These are phyloP conservation scores for Zaprionus bogoriensis DNA, from an alignment of 2,888 invertebrate species.

Conservation along the genomic window DNA sequence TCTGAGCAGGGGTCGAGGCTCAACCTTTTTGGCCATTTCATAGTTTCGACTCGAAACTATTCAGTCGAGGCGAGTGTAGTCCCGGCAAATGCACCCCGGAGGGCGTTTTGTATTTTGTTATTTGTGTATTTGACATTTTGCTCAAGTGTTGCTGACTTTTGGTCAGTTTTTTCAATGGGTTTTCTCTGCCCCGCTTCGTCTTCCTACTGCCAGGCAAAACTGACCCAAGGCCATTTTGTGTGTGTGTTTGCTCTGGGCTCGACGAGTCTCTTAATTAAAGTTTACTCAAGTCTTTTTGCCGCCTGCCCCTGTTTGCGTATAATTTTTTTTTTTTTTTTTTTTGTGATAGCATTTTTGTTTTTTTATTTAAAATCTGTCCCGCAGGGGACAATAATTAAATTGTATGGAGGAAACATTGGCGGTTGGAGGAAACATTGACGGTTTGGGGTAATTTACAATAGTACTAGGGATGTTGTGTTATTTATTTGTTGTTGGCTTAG, in stretches of 20 bases:
- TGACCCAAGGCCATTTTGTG: constrained; percentile 55
- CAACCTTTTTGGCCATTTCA: constrained; percentile 65
- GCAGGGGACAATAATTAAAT: too few species aligned
- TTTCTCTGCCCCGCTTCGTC: not conserved
- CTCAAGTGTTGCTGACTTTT: constrained; percentile 79
- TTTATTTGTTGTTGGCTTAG: too few species aligned
- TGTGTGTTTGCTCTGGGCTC: constrained; percentile 18
- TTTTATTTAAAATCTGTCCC: too few species aligned
- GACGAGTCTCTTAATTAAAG: constrained; percentile 62
- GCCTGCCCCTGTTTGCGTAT: constrained; percentile 29
- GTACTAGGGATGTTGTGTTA: too few species aligned
- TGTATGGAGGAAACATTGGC: too few species aligned
- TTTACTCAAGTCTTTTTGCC: constrained; percentile 61
- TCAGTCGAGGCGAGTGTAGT: too few species aligned
- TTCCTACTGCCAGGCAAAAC: not conserved
- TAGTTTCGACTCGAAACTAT: constrained; percentile 65
- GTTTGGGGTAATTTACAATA: too few species aligned
- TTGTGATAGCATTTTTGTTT: too few species aligned
- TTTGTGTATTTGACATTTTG: constrained; percentile 78
- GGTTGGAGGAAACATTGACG: too few species aligned
- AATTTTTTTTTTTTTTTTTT: not conserved
- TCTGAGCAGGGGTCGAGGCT: constrained; percentile 10
- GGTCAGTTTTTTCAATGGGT: constrained; percentile 49
- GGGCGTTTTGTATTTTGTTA: constrained; percentile 69
- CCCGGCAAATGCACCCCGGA: constrained; percentile 72